phyloP scores from a whole-genome alignment of 2,797 vertebrate genomes.

The Petrocephalus schoutedeni region DNA sequence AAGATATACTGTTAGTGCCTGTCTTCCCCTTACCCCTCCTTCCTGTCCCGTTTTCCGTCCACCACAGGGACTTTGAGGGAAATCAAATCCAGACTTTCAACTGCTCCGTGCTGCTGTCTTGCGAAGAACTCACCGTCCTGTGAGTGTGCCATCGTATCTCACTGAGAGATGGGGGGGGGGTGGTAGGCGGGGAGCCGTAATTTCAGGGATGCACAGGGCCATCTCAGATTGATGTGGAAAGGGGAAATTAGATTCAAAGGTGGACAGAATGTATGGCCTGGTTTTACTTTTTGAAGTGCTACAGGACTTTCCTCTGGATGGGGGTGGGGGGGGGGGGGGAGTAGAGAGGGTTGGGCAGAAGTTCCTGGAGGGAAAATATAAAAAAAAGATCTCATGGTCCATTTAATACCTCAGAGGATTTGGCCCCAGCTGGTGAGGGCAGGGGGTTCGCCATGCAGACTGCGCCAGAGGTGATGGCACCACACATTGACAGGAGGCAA shows the following conservation, averaged over 20 bases:
- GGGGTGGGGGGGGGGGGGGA: neutral
- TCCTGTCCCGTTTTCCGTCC: neutral
- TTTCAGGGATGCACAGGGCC: neutral
- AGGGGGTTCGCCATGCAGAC: neutral
- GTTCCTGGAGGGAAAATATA: neutral
- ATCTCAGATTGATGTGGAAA: neutral
- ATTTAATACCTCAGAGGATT: neutral
- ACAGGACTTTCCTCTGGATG: neutral
- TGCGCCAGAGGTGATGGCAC: neutral
- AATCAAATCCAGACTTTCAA: conserved; percentile 47
- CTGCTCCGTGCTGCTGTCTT: conserved; percentile 52
- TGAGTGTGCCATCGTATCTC: conserved; percentile 45
- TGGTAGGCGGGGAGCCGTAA: neutral
- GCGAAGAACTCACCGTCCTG: conserved; percentile 49
- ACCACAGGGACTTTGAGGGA: conserved; percentile 54
- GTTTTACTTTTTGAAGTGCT: neutral
- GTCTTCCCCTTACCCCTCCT: neutral
- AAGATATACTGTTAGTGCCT: neutral
- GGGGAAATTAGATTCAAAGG: neutral
- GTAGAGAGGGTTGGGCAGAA: neutral
- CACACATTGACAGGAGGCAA: neutral
- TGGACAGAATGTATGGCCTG: neutral
- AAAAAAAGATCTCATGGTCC: neutral
- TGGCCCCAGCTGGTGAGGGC: neutral
- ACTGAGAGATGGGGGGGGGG: neutral